Evolutionary conservation across 2,888 invertebrate genomes (phyloP), one percentile per base, ranked within the genome.

Genomic region (Campoplex nolae): DNA sequence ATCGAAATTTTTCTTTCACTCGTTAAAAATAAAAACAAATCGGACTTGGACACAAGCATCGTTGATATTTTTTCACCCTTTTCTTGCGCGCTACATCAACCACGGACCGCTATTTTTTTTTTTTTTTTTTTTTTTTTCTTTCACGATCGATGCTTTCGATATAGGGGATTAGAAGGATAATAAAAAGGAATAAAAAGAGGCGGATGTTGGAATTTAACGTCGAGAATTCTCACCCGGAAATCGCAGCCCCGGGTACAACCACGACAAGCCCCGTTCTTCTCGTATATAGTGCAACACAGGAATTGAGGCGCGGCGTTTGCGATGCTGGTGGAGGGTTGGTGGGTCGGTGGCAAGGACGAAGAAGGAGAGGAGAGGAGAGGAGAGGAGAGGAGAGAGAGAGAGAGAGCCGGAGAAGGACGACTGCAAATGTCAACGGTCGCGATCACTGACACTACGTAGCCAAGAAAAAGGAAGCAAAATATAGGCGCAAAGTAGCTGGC

Each of bases 391-490:
- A n/a, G n/a, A n/a, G n/a, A 79, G 80, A 83, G 85, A 88, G 73
- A 81, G 68, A 76, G 78, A 79, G 70, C 70, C 35, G 78, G 76
- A 84, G 83, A 83, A 79, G 87, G 82, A 87, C 87, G 83, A 85
- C 84, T 83, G 82, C 84, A 87, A 87, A 87, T 87, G 87, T 87
- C 87, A 87, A 87, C 84, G 87, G 87, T 87, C 87, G 87, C 84
- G 87, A 87, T 87, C 87, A 85, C 87, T 83, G 87, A 87, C 87
- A 87, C 83, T 45, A 76, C 78, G 78, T 51, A 83, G 32, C 76
- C 65, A 80, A 76, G 76, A 78, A 82, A 68, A 80, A 78, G 80
- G 67, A 77, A 83, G 83, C 28, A 28, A 81, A 56, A 74, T 74
- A 51, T 42, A 73, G 45, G 28, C 45, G 65, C 68, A 81, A 65